phyloP scores from a whole-genome alignment of 2,113 vertebrate genomes.

The Astur gentilis region DNA sequence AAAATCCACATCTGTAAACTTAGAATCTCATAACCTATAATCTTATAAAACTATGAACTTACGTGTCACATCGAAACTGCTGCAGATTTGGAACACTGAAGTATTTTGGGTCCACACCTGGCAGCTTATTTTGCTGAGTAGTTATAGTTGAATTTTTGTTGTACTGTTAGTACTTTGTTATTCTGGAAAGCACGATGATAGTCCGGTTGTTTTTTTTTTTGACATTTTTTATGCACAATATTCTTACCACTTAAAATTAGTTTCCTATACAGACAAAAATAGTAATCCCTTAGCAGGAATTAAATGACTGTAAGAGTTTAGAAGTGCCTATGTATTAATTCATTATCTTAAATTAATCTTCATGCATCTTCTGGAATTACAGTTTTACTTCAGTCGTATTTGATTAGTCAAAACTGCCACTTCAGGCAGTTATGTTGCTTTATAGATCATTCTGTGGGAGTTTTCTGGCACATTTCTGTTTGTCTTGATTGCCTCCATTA shows the following conservation, averaged over 20 bases:
- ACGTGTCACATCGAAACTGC: rapidly evolving
- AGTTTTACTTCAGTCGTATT: neutral
- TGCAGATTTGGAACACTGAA: neutral
- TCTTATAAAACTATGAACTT: neutral
- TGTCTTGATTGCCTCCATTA: neutral
- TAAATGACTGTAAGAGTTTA: neutral
- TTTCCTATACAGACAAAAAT: neutral
- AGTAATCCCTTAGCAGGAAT: neutral
- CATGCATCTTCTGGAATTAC: neutral
- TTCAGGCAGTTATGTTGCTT: neutral
- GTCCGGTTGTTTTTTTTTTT: neutral
- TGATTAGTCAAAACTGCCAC: neutral
- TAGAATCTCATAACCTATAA: neutral
- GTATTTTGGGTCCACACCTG: neutral
- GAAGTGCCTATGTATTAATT: neutral
- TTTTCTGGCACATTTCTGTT: neutral
- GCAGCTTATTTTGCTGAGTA: neutral
- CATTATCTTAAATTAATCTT: neutral
- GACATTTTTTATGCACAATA: neutral
- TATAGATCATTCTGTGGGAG: neutral
- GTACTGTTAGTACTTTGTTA: neutral
- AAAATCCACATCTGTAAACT: neutral
- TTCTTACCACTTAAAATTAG: neutral
- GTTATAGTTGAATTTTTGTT: neutral
- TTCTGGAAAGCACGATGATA: neutral